Evolutionary conservation across 2,797 vertebrate species (phyloP), one percentile per base, ranked within the genome.

Genomic region (Pelochelys cantorii): DNA sequence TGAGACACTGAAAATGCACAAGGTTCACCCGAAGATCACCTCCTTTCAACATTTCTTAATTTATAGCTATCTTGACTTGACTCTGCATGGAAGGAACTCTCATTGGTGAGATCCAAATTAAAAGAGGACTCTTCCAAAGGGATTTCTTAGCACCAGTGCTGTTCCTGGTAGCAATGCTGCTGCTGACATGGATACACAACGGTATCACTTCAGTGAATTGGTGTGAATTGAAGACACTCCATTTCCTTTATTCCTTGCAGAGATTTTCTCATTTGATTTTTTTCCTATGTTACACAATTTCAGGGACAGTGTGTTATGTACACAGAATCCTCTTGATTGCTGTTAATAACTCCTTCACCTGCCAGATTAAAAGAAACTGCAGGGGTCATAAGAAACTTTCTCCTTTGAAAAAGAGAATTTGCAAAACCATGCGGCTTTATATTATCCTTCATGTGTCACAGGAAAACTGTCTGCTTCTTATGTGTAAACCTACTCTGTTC

Each of bases 381-480:
- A 6, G 10, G 37, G 9, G 8, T 84, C 9, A 80, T n/a, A 84
- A 74, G 5, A 82, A 88, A 3, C 25, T 2, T 0, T 65, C 17
- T 92, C 90, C 86, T 8, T 48, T 25, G 80, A 1, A 79, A 29
- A 37, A 75, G 75, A 79, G 82, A 0, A 3, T 54, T 79, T 55
- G 48, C 42, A 89, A 86, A 48, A 0, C 15, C 5, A 68, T 59
- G 88, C 4, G 34, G 9, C 4, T 8, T 7, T 10, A 4, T 52
- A 1, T 0, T 2, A 9, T 0, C 3, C 8, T 68, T 68, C 31
- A 7, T 25, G 12, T 59, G 79, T 14, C 25, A 27, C 34, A n/a
- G 53, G 4, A 17, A 84, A 59, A 55, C 27, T 94, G 7, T 34
- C 42, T 87, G 52, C 25, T 90, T 20, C 27, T 5, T 55, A 42